phyloP scores from a whole-genome alignment of 1,140 invertebrate genomes.

The Procambarus virginalis region DNA sequence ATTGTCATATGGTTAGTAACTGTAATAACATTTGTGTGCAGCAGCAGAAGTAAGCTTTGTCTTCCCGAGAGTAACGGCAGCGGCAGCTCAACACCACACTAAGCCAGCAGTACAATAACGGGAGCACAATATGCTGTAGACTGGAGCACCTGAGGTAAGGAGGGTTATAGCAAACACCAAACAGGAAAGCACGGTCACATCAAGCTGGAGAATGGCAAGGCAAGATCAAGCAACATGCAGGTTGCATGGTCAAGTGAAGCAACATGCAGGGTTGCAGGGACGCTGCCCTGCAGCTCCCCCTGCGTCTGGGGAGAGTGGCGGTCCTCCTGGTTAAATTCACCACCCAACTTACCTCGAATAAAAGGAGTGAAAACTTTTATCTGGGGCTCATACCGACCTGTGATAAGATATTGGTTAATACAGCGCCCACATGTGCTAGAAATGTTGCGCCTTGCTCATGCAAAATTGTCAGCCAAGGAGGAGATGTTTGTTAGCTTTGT shows the following conservation, averaged over 20 bases:
- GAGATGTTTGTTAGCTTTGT: too few species aligned
- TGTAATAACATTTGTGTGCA: not conserved
- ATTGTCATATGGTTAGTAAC: not conserved
- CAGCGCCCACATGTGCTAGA: not conserved
- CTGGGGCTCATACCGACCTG: conserved; percentile 54
- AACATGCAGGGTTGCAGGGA: not conserved
- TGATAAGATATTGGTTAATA: conserved; percentile 48
- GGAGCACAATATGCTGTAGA: too few species aligned
- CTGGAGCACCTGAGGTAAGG: too few species aligned
- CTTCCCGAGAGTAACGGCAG: too few species aligned
- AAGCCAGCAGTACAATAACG: too few species aligned
- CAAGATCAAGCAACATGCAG: too few species aligned
- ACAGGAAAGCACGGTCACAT: too few species aligned
- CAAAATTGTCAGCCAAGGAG: not conserved
- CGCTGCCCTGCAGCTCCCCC: too few species aligned
- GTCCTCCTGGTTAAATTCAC: not conserved
- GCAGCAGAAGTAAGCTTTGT: not conserved
- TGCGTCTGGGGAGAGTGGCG: not conserved
- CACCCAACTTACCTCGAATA: conserved; percentile 49
- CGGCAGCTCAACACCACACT: too few species aligned
- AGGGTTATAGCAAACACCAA: too few species aligned
- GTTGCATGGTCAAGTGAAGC: not conserved
- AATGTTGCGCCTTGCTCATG: not conserved
- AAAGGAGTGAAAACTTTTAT: conserved; percentile 56
- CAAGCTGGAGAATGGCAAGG: too few species aligned